These are phyloP conservation scores for Zelleria hepariella DNA, from an alignment of 2,888 invertebrate genomes.

Conservation along the genomic window DNA sequence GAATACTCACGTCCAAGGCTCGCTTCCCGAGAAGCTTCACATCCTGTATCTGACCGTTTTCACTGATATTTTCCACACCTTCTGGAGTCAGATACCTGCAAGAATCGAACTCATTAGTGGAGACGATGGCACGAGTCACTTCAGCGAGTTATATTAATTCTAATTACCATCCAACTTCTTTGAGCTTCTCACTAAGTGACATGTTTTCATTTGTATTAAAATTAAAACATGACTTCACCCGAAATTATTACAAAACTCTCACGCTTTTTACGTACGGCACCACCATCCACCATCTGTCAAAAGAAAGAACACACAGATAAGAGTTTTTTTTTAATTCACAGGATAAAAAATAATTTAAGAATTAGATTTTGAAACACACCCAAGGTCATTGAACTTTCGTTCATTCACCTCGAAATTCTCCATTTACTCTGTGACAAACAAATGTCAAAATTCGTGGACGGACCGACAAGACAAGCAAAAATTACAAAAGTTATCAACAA, in stretches of 20 bases:
- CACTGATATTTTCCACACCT: constrained; percentile 77
- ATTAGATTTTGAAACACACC: not conserved
- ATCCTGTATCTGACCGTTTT: constrained; percentile 76
- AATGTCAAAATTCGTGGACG: no score
- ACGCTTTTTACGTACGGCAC: constrained; percentile 11
- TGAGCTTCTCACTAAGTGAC: constrained; percentile 75
- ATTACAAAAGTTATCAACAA: not conserved
- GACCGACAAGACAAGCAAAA: not conserved
- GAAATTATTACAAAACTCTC: constrained; percentile 44
- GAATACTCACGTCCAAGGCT: constrained; percentile 78
- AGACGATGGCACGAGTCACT: not conserved
- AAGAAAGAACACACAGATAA: not conserved
- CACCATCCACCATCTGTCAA: not conserved
- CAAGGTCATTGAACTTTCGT: not conserved
- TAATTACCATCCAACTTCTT: constrained; percentile 78
- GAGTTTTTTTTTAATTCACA: not conserved
- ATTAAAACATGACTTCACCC: constrained; percentile 47
- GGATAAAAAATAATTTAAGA: not conserved
- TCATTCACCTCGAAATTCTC: not conserved
- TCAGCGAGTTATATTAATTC: constrained; percentile 11
- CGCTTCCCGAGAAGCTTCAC: constrained; percentile 74
- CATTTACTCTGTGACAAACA: no score
- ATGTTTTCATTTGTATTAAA: constrained; percentile 57
- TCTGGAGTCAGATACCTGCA: constrained; percentile 81
- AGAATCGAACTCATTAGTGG: constrained; percentile 26